A percentile compares a stretch with the other conserved stretches of the same genome.
These are phyloP conservation scores for Synergus gifuensis DNA, from an alignment of 2,888 invertebrate genomes.

Conservation along the genomic window DNA sequence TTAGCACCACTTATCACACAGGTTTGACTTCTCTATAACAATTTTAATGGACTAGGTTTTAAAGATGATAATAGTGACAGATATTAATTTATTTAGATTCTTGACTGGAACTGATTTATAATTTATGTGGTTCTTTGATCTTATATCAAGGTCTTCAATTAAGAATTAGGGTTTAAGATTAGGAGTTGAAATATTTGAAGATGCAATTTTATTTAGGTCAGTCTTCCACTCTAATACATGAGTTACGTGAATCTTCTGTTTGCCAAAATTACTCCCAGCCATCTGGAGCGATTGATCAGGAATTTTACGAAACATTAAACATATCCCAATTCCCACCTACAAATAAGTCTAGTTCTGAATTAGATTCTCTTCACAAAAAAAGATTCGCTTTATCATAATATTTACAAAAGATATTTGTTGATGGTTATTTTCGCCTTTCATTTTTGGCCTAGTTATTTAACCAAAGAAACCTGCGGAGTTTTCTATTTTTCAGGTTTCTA, in stretches of 20 bases:
- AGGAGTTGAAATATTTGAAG: not conserved
- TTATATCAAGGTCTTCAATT: not conserved
- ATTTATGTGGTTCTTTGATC: not conserved
- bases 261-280: slow-evolving; percentile 9
- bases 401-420: not conserved
- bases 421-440: not conserved
- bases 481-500: not conserved
- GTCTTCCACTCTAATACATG: not conserved
- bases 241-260: not conserved
- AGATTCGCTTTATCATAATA: not conserved
- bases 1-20: not conserved
- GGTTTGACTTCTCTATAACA: not conserved
- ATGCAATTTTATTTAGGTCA: not conserved
- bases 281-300: not conserved
- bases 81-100: not conserved
- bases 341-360: not conserved
- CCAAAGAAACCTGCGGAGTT: not conserved
- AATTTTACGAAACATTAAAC: slow-evolving; percentile 6
- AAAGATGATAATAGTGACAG: not conserved
- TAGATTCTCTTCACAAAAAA: not conserved
- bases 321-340: not conserved
- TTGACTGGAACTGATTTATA: not conserved
- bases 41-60: not conserved
- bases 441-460: not conserved
- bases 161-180: not conserved